phyloP scores from a whole-genome alignment of 2,113 vertebrate genomes.

The Ranitomeya imitator region DNA sequence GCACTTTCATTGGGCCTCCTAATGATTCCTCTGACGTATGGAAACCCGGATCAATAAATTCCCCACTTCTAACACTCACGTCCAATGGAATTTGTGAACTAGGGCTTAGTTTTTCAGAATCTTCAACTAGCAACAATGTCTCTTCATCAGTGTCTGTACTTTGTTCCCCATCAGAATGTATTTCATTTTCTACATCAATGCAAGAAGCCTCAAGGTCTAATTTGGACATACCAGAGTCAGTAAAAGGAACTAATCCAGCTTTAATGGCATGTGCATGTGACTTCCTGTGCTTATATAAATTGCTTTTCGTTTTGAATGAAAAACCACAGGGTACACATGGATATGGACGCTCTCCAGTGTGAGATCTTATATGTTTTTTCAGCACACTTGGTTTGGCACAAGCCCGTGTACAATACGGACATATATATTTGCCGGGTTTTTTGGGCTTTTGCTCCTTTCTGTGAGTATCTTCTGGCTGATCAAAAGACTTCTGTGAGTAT shows the following conservation, averaged over 20 bases:
- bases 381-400: conserved; percentile 98
- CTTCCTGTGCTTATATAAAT: conserved; percentile 98
- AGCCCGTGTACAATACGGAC: conserved; percentile 93
- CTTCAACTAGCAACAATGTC: conserved; percentile 75
- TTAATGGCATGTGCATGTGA: conserved; percentile 98
- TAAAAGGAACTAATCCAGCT: conserved; percentile 94
- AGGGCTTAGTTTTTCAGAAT: conserved; percentile 82
- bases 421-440: conserved; percentile 97
- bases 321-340: conserved; percentile 96
- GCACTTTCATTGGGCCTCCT: conserved; percentile 90
- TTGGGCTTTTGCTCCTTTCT: conserved; percentile 97
- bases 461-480: conserved; percentile 87
- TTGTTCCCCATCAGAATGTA: conserved; percentile 94
- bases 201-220: conserved; percentile 86
- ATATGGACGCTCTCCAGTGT: conserved; percentile 95
- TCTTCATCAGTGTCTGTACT: conserved; percentile 98
- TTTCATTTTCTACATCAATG: conserved; percentile 87
- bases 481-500: conserved; percentile 87
- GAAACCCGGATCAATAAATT: conserved; percentile 76
- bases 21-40: conserved; percentile 82
- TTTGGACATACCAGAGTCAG: conserved; percentile 84
- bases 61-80: conserved; percentile 73
- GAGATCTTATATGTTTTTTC: conserved; percentile 98
- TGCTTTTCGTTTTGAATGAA: conserved; percentile 99
- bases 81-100: conserved; percentile 81